Evolutionary conservation across 2,113 vertebrate species (phyloP).

Genomic region (Halichoeres trimaculatus): DNA sequence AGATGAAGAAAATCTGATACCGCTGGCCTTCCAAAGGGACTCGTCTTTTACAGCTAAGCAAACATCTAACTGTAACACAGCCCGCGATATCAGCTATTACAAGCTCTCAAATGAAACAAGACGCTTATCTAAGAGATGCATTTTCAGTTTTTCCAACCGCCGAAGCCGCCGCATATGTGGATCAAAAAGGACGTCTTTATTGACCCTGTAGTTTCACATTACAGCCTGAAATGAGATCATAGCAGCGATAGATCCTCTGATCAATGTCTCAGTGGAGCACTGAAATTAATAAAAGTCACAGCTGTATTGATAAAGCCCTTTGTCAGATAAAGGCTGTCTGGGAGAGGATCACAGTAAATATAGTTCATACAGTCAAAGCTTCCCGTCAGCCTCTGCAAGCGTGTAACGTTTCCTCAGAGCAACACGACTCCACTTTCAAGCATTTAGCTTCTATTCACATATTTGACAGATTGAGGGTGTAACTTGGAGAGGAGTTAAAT

Average conservation of each 20-base stretch:
- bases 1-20: constrained; percentile 3
- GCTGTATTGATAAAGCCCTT: constrained; percentile 63
- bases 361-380: constrained; percentile 16
- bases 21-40: constrained; percentile 18
- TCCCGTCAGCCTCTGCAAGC: constrained; percentile 5
- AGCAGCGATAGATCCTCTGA: constrained; percentile 53
- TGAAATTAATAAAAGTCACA: constrained; percentile 72
- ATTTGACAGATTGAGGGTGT: constrained; percentile 12
- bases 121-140: constrained; percentile 44
- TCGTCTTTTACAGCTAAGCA: constrained; percentile 40
- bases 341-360: constrained; percentile 24
- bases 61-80: constrained; percentile 26
- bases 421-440: constrained; percentile 2
- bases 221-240: constrained; percentile 76
- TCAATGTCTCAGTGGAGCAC: constrained; percentile 65
- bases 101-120: constrained; percentile 57
- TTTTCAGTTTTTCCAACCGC: constrained; percentile 48
- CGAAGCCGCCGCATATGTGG: constrained; percentile 44
- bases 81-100: constrained; percentile 7
- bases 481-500: constrained; percentile 8
- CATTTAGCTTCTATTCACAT: constrained; percentile 1
- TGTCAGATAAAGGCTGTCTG: constrained; percentile 46
- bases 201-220: constrained; percentile 77
- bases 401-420: constrained; percentile 16
- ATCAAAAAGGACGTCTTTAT: constrained; percentile 71